Evolutionary conservation across 2,113 vertebrate genomes (phyloP), one percentile per base, ranked within the genome.

Genomic region (Tachuris rubrigastra): DNA sequence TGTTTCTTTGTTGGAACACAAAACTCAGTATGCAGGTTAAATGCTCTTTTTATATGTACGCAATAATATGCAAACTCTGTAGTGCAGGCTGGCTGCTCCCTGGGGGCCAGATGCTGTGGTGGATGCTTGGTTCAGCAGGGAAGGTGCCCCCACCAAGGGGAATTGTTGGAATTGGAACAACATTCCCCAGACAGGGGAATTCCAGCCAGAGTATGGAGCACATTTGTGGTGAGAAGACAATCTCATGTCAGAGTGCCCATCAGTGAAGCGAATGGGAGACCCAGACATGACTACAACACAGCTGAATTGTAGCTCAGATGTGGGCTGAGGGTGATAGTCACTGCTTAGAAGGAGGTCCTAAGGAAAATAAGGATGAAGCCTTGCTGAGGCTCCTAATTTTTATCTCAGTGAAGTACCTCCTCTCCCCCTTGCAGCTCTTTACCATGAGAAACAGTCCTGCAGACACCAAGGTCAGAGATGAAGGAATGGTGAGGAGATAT

Each of bases 21-120:
- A 67, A 82, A 72, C 10, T 74, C 31, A 58, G 5, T 47, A 24
- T 39, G 22, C 0, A 2, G 16, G 23, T 60, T 44, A 78, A 74
- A 87, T 35, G 4, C 18, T n/a, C 41, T 37, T 82, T 18, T 42
- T 5, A 6, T 10, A 68, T 46, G 15, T 22, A 33, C 14, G 17
- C 9, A 50, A 10, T 41, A 12, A 35, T 28, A 60, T 15, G 9
- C 8, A 92, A 73, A 56, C 39, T n/a, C 8, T 39, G 8, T 24
- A 28, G 22, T 11, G 27, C 21, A 71, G 44, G 13, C 19, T 58
- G 15, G 31, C 23, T 66, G 8, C 15, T 71, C 9, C 20, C 14
- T 44, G 16, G 9, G 10, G 24, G 3, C 4, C 2, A 2, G 15
- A 10, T 9, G 2, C 19, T 39, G 23, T 7, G 20, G 17, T 23